Evolutionary conservation across 2,797 vertebrate species (phyloP), one percentile per base, ranked within the genome.

Genomic region (Cirrhinus molitorella): DNA sequence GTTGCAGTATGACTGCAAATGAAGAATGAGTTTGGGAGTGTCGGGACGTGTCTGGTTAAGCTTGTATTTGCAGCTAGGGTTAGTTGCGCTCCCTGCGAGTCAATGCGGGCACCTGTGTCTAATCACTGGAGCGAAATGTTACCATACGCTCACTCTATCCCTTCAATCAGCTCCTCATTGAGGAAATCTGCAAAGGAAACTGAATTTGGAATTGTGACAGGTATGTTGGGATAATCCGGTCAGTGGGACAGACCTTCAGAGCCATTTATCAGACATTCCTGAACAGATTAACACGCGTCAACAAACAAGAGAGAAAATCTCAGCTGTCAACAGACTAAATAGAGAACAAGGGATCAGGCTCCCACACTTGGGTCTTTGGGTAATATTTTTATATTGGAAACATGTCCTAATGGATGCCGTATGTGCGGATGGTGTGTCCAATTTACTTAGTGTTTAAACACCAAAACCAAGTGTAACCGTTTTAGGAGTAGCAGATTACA

Each of bases 211-310:
- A 21, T 37, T 71, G 49, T 70, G 87, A 84, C 67, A 79, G 71
- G 49, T 77, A 49, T 55, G 90, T 88, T 88, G 86, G 91, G 89
- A 84, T 88, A 89, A 89, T 90, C 87, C 85, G 74, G 90, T 93
- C 85, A 88, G 90, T 88, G 89, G 90, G 93, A 88, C 91, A 91
- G 89, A 90, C 84, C 88, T 93, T 92, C 86, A 94, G 92, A 93
- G 87, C 83, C 83, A 87, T 89, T 94, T 92, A 94, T 95, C 93
- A 94, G 80, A 83, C 89, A 91, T 95, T 95, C 94, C 94, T 94
- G 90, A 90, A 92, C 91, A 91, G 90, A 96, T 96, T 95, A 95
- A 92, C 85, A 91, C 92, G 93, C 94, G 93, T 95, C 94, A 94
- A 86, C 87, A 83, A 91, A 86, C 91, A 94, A 92, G 93, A 95